Conservation (phyloP, 2,113 vertebrate species). For the Myrmecobius fasciatus region DNA sequence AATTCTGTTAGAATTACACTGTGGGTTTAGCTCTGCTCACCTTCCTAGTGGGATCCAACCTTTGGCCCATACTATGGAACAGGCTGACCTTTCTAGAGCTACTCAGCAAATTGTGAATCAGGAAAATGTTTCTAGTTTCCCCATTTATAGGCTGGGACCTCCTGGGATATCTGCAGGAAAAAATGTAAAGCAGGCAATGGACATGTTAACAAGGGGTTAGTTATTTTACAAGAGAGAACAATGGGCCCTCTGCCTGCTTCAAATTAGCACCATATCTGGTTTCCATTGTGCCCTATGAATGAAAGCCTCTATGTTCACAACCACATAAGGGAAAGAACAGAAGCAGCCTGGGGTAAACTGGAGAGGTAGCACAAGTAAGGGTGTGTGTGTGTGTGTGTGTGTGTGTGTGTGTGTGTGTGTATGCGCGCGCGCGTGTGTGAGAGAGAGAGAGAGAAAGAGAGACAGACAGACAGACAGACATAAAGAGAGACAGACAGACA, state of each 20-base stretch:
- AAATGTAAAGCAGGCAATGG: conserved; percentile 47
- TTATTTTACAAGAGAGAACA: conserved; percentile 77
- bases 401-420: not conserved
- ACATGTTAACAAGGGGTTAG: conserved; percentile 50
- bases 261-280: conserved; percentile 67
- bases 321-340: conserved; percentile 60
- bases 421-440: not conserved
- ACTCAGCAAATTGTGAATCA: not conserved
- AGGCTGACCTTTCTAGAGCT: conserved; percentile 18
- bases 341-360: conserved; percentile 45
- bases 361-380: conserved; percentile 50
- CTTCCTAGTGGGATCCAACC: conserved; percentile 5
- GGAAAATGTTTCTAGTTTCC: conserved; percentile 54
- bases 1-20: not conserved
- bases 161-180: conserved; percentile 3
- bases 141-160: conserved; percentile 58
- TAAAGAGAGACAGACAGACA: no score
- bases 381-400: not conserved
- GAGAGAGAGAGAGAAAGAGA: no score
- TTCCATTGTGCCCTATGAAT: conserved; percentile 71
- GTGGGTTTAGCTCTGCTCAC: not conserved
- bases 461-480: no score
- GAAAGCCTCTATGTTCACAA: conserved; percentile 71
- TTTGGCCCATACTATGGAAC: not conserved
- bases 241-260: conserved; percentile 69